Base-by-base conservation (phyloP, 2,113 vertebrate species). In the Mormyrus iriodes region DNA sequence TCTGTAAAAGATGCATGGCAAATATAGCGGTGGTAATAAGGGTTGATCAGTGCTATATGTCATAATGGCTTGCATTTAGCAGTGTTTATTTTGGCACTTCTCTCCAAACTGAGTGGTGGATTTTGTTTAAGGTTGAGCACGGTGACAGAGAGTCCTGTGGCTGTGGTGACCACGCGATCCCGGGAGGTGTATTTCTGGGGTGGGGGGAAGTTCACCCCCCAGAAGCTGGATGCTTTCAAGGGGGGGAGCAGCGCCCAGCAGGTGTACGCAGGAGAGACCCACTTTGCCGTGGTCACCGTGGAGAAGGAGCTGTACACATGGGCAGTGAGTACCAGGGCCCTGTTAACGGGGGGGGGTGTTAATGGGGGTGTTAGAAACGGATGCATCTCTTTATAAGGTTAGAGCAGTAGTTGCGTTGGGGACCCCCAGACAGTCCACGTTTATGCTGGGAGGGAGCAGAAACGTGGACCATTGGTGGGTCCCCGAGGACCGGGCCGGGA, bases 181-280 rank as follows among this genome's bases (percentile, higher is more conserved):
- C 97, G 98, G 90, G 98, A 99, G 91, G 97, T 98, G 91, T 99
- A 99, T 94, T 99, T 97, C 42, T 99, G 98, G 98, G 98, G 98
- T 0, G 98, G 98, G 19, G 98, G 98, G 27, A 99, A 98, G 92
- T 98, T 98, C 90, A 99, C 98, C 9, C 98, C 98, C 8, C 98
- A 99, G 95, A 99, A 98, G 94, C 92, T 99, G 91, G 98, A 99
- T 92, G 94, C 96, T 21, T 99, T 99, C 93, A 99, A 98, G 95
- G 98, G 97, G 83, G 98, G 98, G 91, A 99, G 96, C 93, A 97
- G 97, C 48, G 98, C 98, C 3, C 98, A 98, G 86, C 97, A 99
- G 58, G 98, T 99, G 93, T 99, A 97, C 90, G 97, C 98, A 12
- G 98, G 98, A 88, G 98, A 99, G 92, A 98, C 96, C 13, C 98